These are phyloP conservation scores for Laspeyria flexula DNA, from an alignment of 2,888 invertebrate species.

Conservation along the genomic window DNA sequence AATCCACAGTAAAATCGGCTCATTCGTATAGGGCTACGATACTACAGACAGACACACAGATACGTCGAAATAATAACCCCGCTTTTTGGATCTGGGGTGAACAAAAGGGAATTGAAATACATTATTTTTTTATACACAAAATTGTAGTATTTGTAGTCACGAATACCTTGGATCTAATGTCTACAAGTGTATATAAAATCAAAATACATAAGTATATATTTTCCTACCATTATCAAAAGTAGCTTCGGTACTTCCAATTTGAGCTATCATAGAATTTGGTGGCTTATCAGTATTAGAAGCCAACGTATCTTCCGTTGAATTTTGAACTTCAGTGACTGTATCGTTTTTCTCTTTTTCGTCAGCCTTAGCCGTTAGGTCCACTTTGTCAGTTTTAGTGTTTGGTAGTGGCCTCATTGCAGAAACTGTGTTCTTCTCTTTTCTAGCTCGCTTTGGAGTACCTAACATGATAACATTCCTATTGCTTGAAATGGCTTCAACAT, in stretches of 20 bases:
- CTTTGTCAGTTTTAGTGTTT: conserved; percentile 2
- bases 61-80: no score
- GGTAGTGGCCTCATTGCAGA: background rate
- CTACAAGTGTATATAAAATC: no score
- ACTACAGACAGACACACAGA: no score
- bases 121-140: no score
- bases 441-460: conserved; percentile 51
- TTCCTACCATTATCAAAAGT: conserved; percentile 47
- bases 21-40: no score
- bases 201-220: no score
- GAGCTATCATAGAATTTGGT: conserved; percentile 58
- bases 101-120: no score
- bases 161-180: no score
- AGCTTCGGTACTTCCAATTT: conserved; percentile 54
- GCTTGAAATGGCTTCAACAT: conserved; percentile 16
- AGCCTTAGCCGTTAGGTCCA: background rate
- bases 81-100: no score
- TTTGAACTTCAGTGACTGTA: conserved; percentile 5
- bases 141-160: no score
- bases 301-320: conserved; percentile 13
- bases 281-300: conserved; percentile 16
- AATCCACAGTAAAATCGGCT: no score
- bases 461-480: conserved; percentile 51
- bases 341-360: conserved; percentile 1
- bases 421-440: conserved; percentile 3